Evolutionary conservation across 2,888 invertebrate species (phyloP).

Genomic region (Pyralis farinalis): DNA sequence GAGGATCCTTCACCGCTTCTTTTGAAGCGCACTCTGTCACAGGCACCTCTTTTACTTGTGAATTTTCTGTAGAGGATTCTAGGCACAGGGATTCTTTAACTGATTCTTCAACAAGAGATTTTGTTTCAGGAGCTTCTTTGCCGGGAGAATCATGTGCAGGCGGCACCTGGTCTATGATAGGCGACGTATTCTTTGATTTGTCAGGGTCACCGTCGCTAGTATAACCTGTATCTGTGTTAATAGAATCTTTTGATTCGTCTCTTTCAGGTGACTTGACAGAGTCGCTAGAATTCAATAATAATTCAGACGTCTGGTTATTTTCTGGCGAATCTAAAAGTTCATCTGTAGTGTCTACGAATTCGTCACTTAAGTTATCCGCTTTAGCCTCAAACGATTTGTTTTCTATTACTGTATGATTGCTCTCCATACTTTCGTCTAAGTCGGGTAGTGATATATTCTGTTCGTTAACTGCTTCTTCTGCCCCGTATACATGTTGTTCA

Average conservation of each 20-base stretch:
- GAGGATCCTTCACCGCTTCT: neutral
- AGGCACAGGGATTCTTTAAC: too few species aligned
- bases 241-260: constrained; percentile 48
- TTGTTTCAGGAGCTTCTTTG: constrained; percentile 17
- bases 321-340: constrained; percentile 22
- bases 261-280: constrained; percentile 37
- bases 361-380: constrained; percentile 29
- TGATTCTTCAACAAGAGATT: too few species aligned
- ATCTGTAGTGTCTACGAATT: constrained; percentile 16
- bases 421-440: constrained; percentile 58
- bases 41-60: constrained; percentile 9
- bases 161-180: neutral
- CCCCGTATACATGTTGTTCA: too few species aligned
- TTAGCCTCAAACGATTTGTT: constrained; percentile 49
- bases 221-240: constrained; percentile 45
- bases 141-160: constrained; percentile 1
- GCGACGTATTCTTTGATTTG: constrained; percentile 11
- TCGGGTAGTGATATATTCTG: constrained; percentile 48
- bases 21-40: neutral
- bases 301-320: constrained; percentile 31
- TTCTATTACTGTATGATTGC: constrained; percentile 62
- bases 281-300: constrained; percentile 35
- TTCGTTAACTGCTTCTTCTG: constrained; percentile 22
- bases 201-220: constrained; percentile 32
- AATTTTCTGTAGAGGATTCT: constrained; percentile 14